Evolutionary conservation across 1,140 invertebrate species (phyloP), one percentile per base, ranked within the genome.

Genomic region (Procambarus virginalis): DNA sequence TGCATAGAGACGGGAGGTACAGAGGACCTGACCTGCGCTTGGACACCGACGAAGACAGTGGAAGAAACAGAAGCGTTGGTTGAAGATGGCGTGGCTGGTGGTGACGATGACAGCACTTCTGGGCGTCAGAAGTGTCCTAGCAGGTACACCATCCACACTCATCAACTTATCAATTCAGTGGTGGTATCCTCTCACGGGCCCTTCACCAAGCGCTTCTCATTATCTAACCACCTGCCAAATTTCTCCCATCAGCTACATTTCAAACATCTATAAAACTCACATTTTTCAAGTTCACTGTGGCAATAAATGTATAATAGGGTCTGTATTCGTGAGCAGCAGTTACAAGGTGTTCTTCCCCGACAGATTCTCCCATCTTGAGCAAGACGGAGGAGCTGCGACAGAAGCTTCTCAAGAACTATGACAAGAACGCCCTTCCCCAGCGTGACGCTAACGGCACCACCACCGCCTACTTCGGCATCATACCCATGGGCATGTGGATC

Each of bases 371-470:
- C 6, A 20, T 34, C 68, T 34, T 4, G n/a, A 73, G 8, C 8
- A 73, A 73, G 68, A 34, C 8, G 22, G 84, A 86, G 14, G n/a
- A 58, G 3, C 77, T 88, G 34, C 78, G 79, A 5, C 48, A 82
- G 10, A 75, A 88, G 22, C 48, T 88, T 10, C 76, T 88, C 22
- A 55, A 81, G 9, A 46, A 81, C 64, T 88, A 88, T n/a, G 60
- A 82, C 77, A 88, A 82, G 48, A 34, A 22, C 20, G 46, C 86
- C 2, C 51, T 88, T 2, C 86, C 86, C 0, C 86, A 88, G 9
- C 86, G 86, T 14, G n/a, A 73, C 48, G 4, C 10, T 22, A 88
- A 88, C 17, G 86, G 48, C 45, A 88, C 86, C 9, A 80, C 78
- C 20, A 17, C 68, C 3, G 78, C 75, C 20, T 20, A 58, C n/a